Percentiles rank a stretch among this genome's conserved stretches.
These are phyloP conservation scores for Melanogrammus aeglefinus DNA, from an alignment of 2,797 vertebrate genomes.

Conservation along the genomic window DNA sequence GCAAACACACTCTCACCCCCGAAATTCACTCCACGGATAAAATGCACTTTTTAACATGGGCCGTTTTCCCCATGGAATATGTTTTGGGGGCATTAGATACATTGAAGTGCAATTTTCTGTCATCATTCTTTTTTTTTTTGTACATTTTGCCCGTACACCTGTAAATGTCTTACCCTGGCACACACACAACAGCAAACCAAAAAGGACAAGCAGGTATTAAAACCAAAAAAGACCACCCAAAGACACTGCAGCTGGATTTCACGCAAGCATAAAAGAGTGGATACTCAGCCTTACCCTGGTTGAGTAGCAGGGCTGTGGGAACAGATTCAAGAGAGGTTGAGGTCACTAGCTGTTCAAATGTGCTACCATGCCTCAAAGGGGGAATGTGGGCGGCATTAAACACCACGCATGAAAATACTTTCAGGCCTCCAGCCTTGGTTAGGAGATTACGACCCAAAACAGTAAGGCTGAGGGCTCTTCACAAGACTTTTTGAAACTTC, in stretches of 20 bases:
- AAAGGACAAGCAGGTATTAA: not conserved
- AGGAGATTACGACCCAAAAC: not conserved
- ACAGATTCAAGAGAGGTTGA: constrained; percentile 44
- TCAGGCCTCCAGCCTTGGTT: not conserved
- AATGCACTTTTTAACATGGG: not conserved
- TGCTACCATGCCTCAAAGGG: not conserved
- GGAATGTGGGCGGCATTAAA: not conserved
- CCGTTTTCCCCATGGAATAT: not conserved
- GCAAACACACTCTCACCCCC: not conserved
- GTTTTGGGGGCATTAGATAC: not conserved
- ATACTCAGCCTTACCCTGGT: constrained; percentile 65
- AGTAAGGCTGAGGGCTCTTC: not conserved
- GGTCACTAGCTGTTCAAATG: not conserved
- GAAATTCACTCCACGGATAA: not conserved
- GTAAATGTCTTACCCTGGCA: not conserved
- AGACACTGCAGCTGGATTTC: not conserved
- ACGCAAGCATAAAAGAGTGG: not conserved
- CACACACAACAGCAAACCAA: not conserved
- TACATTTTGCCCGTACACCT: not conserved
- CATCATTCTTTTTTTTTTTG: too few species aligned
- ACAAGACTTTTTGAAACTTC: not conserved
- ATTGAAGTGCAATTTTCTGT: not conserved
- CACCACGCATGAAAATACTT: not conserved
- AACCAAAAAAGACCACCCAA: not conserved
- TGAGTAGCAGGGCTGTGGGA: constrained; percentile 71